Percentiles rank a stretch among this genome's conserved stretches.
Evolutionary conservation across 1,140 invertebrate species (phyloP).

Genomic region (Pseudomyrmex flavicornis): DNA sequence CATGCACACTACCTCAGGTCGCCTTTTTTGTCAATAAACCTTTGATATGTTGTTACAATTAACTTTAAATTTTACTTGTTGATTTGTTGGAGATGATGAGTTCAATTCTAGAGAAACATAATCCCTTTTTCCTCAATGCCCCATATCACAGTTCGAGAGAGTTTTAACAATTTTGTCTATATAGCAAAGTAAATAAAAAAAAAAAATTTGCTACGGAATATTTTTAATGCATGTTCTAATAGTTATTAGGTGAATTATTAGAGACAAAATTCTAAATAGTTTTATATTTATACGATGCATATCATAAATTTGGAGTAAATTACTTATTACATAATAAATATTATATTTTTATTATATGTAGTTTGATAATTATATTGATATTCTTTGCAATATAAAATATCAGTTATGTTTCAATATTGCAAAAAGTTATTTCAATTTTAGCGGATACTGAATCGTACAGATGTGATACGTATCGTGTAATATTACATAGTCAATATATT

Average conservation of each 20-base stretch:
- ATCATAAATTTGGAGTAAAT: not conserved
- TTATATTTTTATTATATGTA: conserved; percentile 2
- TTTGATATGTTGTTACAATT: conserved; percentile 60
- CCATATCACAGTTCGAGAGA: conserved; percentile 53
- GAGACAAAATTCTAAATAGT: conserved; percentile 51
- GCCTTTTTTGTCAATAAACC: conserved; percentile 60
- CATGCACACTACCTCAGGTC: conserved; percentile 75
- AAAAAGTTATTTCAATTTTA: no score
- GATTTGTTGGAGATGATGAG: conserved; percentile 62
- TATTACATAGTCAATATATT: conserved; percentile 72
- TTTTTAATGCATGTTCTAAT: conserved; percentile 21
- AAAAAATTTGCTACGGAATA: conserved; percentile 16
- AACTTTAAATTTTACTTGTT: conserved; percentile 60
- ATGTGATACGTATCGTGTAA: conserved; percentile 63
- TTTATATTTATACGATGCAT: conserved; percentile 20
- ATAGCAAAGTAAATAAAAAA: conserved; percentile 27
- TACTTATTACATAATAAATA: not conserved
- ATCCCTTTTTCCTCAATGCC: conserved; percentile 42
- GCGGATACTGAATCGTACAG: not conserved
- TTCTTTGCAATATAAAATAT: no score
- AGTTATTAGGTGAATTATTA: conserved; percentile 50
- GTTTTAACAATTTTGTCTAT: conserved; percentile 69
- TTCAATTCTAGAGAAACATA: conserved; percentile 54
- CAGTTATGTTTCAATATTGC: no score
- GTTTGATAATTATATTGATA: no score